phyloP scores from a whole-genome alignment of 1,140 invertebrate species.

The silkworm (Bombyx mori) region ASM3026992v2 NC_085128.1:3830001-3830500 shows the following conservation, averaged over 20 bases:
- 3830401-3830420: not conserved
- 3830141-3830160: constrained; percentile 41
- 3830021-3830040: constrained; percentile 41
- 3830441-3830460: too few species aligned
- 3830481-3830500: too few species aligned
- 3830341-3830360: not conserved
- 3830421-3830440: too few species aligned
- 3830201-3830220: constrained; percentile 74
- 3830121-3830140: constrained; percentile 10
- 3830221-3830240: constrained; percentile 11
- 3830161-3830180: constrained; percentile 41
- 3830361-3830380: not conserved
- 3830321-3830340: not conserved
- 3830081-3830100: constrained; percentile 15
- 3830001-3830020: constrained; percentile 14
- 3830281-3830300: not conserved
- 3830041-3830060: constrained; percentile 26
- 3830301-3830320: not conserved
- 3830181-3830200: constrained; percentile 65
- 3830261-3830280: not conserved
- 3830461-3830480: too few species aligned
- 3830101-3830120: constrained; percentile 13
- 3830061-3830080: constrained; percentile 7
- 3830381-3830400: too few species aligned
- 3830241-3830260: not conserved